Evolutionary conservation across 2,113 vertebrate species (phyloP).

Genomic region (Corythornis cristatus): DNA sequence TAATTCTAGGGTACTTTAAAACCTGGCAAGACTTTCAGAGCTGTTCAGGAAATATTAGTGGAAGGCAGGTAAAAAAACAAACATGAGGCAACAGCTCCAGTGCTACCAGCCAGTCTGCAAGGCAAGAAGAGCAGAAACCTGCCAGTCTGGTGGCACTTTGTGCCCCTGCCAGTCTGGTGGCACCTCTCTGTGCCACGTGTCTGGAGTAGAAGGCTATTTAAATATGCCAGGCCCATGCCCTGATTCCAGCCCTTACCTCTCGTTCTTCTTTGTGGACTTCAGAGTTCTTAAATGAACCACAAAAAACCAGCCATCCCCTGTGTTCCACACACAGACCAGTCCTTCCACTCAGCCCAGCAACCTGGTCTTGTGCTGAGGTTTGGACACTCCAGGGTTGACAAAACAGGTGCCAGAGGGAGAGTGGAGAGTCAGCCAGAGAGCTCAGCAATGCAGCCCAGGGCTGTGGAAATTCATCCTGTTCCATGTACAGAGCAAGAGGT

Average conservation of each 20-base stretch:
- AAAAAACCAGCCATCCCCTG: neutral
- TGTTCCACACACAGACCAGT: neutral
- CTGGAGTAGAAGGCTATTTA: neutral
- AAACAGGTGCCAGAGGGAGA: neutral
- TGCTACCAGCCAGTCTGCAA: neutral
- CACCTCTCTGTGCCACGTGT: neutral
- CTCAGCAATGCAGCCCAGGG: neutral
- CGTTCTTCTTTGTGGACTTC: neutral
- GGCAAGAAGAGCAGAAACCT: neutral
- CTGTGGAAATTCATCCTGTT: neutral
- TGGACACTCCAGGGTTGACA: neutral
- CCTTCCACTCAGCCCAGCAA: neutral
- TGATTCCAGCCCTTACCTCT: neutral
- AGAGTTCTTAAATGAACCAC: neutral
- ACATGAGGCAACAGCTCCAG: neutral
- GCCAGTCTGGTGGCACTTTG: neutral
- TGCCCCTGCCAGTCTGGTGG: neutral
- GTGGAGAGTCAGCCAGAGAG: neutral
- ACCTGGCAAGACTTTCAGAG: slow-evolving; percentile 29
- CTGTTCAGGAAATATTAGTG: neutral
- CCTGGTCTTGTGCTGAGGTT: neutral
- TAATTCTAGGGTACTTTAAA: neutral
- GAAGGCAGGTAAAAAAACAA: neutral
- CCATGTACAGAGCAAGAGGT: neutral
- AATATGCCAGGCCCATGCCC: neutral